Conservation (phyloP, 2,888 invertebrate species). For the Zootermopsis nevadensis region DNA sequence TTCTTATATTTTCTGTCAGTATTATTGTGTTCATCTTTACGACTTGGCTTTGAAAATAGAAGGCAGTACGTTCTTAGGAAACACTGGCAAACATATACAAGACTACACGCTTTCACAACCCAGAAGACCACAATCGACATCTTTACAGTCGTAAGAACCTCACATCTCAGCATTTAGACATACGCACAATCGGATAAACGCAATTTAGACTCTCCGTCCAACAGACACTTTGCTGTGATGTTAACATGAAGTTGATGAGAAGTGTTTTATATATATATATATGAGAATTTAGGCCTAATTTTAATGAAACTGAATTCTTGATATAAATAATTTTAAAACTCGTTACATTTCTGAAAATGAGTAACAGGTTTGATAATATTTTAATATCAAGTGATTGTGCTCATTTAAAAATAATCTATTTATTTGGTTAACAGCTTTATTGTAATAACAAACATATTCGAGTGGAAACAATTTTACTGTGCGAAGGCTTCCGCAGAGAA, state of each 20-base stretch:
- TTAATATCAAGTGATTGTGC: not conserved
- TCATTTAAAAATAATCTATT: not conserved
- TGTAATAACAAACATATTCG: not conserved
- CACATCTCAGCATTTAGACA: too few species aligned
- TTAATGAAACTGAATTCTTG: not conserved
- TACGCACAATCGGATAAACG: too few species aligned
- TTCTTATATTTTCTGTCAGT: too few species aligned
- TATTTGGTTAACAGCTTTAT: slow-evolving; percentile 28
- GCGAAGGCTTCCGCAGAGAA: not conserved
- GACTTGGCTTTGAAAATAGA: too few species aligned
- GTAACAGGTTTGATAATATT: not conserved
- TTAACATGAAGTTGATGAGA: not conserved
- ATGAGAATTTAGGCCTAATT: not conserved
- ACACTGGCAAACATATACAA: too few species aligned
- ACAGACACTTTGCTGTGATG: not conserved
- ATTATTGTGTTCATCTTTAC: too few species aligned
- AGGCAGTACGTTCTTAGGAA: too few species aligned
- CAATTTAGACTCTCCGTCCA: not conserved
- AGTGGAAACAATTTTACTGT: not conserved
- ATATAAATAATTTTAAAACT: not conserved
- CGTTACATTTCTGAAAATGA: not conserved
- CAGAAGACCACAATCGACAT: too few species aligned
- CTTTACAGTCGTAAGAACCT: too few species aligned
- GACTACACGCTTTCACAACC: too few species aligned
- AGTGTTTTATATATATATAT: too few species aligned